Conservation (phyloP, 2,888 invertebrate genomes). For the Tridacna gigas region DNA sequence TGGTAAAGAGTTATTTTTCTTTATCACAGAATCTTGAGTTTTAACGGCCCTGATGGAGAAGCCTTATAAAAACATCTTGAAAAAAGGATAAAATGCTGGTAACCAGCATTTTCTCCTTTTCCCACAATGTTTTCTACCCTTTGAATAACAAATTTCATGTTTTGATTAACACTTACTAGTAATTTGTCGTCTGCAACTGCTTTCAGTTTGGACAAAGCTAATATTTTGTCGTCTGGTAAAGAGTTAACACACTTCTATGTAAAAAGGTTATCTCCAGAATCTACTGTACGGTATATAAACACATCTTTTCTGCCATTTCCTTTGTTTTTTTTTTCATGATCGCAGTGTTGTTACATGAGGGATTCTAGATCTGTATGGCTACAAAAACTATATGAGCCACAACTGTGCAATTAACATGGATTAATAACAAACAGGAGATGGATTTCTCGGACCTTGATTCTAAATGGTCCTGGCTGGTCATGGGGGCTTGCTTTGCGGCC, state of each 20-base stretch:
- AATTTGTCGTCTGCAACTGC: not conserved
- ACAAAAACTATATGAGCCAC: too few species aligned
- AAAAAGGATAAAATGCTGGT: too few species aligned
- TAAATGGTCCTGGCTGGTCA: slow-evolving; percentile 59
- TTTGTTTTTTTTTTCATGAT: not conserved
- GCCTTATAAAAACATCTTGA: too few species aligned
- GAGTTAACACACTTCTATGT: not conserved
- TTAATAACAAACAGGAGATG: not conserved
- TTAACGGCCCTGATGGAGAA: too few species aligned
- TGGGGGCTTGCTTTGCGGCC: slow-evolving; percentile 46
- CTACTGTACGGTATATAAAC: not conserved
- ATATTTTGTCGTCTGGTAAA: not conserved
- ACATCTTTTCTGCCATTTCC: not conserved
- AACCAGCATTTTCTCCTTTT: not conserved
- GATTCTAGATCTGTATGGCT: too few species aligned
- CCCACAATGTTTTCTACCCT: not conserved
- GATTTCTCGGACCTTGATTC: slow-evolving; percentile 48
- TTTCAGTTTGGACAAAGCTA: not conserved
- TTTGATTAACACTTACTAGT: not conserved
- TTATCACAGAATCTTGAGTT: too few species aligned
- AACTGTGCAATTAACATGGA: too few species aligned
- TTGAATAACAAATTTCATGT: not conserved
- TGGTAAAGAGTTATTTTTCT: not conserved
- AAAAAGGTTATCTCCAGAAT: not conserved
- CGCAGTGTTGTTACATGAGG: too few species aligned